Base-by-base conservation (phyloP, 1,140 invertebrate species). In the Cherax quadricarinatus region DNA sequence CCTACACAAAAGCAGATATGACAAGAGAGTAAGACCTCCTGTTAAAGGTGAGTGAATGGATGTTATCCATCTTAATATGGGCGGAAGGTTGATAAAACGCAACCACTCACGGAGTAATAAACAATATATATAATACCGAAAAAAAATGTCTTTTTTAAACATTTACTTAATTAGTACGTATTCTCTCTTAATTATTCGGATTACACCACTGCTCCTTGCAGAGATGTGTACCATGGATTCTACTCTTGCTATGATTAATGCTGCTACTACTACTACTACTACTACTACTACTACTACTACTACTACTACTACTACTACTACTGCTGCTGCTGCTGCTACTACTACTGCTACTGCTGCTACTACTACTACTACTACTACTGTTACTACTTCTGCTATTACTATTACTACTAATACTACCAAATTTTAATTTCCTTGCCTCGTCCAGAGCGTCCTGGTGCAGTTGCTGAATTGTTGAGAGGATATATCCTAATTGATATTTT, bases 1-100 rank as follows among this genome's bases (percentile, higher is more conserved):
- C 24, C 92, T 95, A 41, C 94, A 94, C 92, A 94, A 94, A 78
- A 93, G 93, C 60, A 93, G 93, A 82, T 95, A 95, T 92, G 94
- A 95, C 93, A 94, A 94, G 87, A 89, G 94, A 81, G 90, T 94
- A 75, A 80, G 94, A 78, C 94, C 94, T 24, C 93, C 93, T 12
- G 93, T 93, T 84, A 91, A 94, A 80, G 93, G 94, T 94, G 87
- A 92, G 93, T 49, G 30, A 41, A 41, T 41, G 30, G 30, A 41
- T 41, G 30, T 41, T 41, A 41, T 41, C 30, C 30, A 41, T 41
- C 30, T 41, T 41, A 41, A 41, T 41, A 41, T 0, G 30, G 30
- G 30, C 2, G 30, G 30, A 41, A 41, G 30, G 30, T 41, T 41
- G 30, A 41, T 41, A 41, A 41, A 41, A 41, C n/a, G 30, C 30